phyloP scores from a whole-genome alignment of 2,113 vertebrate species.

The Python bivittatus region DNA sequence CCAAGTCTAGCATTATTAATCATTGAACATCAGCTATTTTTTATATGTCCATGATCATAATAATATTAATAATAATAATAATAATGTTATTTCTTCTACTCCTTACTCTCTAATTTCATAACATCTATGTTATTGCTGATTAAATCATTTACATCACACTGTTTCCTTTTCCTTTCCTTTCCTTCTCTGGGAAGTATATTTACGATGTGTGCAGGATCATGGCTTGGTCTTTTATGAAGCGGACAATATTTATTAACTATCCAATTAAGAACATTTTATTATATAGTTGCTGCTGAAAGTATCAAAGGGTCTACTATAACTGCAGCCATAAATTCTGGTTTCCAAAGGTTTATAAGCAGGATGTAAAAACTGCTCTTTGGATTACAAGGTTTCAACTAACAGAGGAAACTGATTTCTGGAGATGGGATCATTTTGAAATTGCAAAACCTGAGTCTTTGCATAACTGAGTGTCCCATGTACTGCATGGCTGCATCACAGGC shows the following conservation, averaged over 20 bases:
- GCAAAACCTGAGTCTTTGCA: neutral
- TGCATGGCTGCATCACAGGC: neutral
- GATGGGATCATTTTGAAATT: neutral
- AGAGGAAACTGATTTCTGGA: conserved; percentile 17
- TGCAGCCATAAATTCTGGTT: conserved; percentile 15
- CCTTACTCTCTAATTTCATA: conserved; percentile 39
- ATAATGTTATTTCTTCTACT: conserved; percentile 26
- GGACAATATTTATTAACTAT: conserved; percentile 53
- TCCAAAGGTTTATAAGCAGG: conserved; percentile 25
- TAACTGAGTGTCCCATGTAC: neutral
- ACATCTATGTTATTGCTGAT: conserved; percentile 8
- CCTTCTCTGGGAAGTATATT: conserved; percentile 16
- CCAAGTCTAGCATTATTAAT: neutral
- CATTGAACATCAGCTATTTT: neutral
- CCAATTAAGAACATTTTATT: conserved; percentile 49
- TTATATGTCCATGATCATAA: neutral
- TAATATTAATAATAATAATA: neutral
- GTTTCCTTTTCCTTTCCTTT: conserved; percentile 7
- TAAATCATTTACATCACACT: conserved; percentile 9
- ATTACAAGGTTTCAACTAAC: neutral
- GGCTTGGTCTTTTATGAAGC: conserved; percentile 38
- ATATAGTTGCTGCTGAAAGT: conserved; percentile 31
- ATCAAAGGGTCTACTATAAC: conserved; percentile 22
- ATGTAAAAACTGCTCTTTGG: conserved; percentile 37
- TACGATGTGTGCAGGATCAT: neutral